Conservation (phyloP, 2,113 vertebrate species). For the Pachycephala philippinensis region DNA sequence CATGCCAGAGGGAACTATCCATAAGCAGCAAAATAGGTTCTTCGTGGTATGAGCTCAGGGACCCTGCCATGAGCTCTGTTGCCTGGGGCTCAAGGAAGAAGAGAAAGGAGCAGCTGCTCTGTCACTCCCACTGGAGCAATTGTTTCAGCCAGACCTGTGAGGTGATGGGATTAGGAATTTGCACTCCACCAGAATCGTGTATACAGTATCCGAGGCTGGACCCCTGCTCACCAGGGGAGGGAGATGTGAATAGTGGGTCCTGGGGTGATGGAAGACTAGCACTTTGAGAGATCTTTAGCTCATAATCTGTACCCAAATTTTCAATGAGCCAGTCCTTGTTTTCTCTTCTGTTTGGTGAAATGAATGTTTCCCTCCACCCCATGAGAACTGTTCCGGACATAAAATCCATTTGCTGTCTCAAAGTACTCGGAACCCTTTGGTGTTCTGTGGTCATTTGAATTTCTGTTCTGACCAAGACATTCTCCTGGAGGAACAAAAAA, state of each 20-base stretch:
- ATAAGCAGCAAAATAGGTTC: background rate
- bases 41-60: background rate
- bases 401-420: background rate
- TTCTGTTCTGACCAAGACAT: background rate
- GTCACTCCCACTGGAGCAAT: background rate
- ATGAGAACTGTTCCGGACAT: background rate
- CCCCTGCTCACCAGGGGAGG: background rate
- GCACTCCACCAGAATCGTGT: fast-evolving
- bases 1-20: background rate
- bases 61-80: background rate
- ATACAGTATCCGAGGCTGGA: background rate
- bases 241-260: background rate
- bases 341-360: background rate
- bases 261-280: background rate
- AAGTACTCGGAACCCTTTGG: background rate
- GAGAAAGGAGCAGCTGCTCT: background rate
- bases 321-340: fast-evolving
- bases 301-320: background rate
- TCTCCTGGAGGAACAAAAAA: background rate
- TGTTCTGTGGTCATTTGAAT: background rate
- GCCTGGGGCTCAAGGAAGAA: background rate
- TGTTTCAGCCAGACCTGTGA: background rate
- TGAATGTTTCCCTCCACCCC: background rate
- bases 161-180: background rate
- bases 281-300: background rate